A percentile compares a stretch with the other conserved stretches of the same genome.
phyloP scores from a whole-genome alignment of 2,113 vertebrate genomes.

The Thinocorus orbignyianus region DNA sequence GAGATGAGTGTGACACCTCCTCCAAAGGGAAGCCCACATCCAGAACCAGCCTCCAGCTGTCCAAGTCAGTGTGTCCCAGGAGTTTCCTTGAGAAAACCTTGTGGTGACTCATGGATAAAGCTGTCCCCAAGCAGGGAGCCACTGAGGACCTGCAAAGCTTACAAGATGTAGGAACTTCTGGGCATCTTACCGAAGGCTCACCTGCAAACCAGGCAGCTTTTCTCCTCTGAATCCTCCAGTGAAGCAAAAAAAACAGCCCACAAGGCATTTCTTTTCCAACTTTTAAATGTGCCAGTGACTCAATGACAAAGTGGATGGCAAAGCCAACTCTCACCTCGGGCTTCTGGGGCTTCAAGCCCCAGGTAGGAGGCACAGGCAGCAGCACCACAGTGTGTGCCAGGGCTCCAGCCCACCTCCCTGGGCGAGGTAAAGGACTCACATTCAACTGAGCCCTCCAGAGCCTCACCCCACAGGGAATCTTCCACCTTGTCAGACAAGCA shows the following conservation, averaged over 20 bases:
- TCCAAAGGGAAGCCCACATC: neutral
- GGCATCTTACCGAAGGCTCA: neutral
- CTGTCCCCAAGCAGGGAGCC: fast-evolving
- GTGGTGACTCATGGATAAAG: neutral
- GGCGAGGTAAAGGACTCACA: neutral
- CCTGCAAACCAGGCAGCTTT: neutral
- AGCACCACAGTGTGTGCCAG: neutral
- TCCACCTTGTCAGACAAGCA: neutral
- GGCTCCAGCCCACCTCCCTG: neutral
- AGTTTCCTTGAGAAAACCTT: neutral
- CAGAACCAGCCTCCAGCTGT: neutral
- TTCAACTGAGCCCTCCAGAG: neutral
- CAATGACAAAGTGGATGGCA: fast-evolving
- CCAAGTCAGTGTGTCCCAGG: neutral
- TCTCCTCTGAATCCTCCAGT: neutral
- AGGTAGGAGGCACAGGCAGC: neutral
- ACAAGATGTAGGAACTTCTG: neutral
- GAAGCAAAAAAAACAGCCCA: neutral
- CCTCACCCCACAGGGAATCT: neutral
- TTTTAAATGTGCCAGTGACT: neutral
- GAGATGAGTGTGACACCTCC: neutral
- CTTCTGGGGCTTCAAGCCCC: neutral
- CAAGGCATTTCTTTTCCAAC: fast-evolving
- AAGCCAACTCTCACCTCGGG: neutral
- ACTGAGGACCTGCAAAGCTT: neutral